Percentiles rank a stretch among this genome's conserved stretches.
Evolutionary conservation across 2,888 invertebrate species (phyloP).

Genomic region (Podotricha telesiphe): DNA sequence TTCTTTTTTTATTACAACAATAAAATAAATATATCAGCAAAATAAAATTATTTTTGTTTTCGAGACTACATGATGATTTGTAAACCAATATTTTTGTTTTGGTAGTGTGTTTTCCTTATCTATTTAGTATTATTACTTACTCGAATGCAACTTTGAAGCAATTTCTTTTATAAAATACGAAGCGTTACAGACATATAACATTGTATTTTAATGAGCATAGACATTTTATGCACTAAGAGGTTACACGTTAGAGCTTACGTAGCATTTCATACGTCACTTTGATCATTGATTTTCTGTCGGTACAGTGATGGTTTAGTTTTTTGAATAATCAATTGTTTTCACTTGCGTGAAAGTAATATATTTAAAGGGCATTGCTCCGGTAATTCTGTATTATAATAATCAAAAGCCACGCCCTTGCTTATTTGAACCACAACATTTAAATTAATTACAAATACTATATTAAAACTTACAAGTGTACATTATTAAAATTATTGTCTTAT

Average conservation of each 20-base stretch:
- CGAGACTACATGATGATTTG: not conserved
- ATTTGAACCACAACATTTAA: not conserved
- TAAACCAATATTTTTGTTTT: no score
- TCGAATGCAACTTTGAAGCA: no score
- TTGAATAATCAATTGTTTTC: constrained; percentile 22
- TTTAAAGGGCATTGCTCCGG: constrained; percentile 3
- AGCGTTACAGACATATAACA: constrained; percentile 2
- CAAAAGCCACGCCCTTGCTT: not conserved
- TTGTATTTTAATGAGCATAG: constrained; percentile 12
- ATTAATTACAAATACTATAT: not conserved
- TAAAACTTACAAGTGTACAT: no score
- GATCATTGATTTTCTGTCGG: constrained; percentile 24
- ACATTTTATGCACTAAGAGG: not conserved
- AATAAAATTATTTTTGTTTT: not conserved
- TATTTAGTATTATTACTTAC: no score
- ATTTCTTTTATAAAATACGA: not conserved
- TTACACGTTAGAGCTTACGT: not conserved
- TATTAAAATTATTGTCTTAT: no score
- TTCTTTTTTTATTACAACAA: no score
- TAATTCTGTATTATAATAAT: not conserved
- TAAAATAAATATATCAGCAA: no score
- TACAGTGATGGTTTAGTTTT: constrained; percentile 9
- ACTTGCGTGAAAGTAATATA: constrained; percentile 2
- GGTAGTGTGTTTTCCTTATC: no score
- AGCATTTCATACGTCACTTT: constrained; percentile 16